A percentile compares a stretch with the other conserved stretches of the same genome.
These are phyloP conservation scores for Salvator merianae DNA, from an alignment of 2,113 vertebrate species.

Conservation along the genomic window DNA sequence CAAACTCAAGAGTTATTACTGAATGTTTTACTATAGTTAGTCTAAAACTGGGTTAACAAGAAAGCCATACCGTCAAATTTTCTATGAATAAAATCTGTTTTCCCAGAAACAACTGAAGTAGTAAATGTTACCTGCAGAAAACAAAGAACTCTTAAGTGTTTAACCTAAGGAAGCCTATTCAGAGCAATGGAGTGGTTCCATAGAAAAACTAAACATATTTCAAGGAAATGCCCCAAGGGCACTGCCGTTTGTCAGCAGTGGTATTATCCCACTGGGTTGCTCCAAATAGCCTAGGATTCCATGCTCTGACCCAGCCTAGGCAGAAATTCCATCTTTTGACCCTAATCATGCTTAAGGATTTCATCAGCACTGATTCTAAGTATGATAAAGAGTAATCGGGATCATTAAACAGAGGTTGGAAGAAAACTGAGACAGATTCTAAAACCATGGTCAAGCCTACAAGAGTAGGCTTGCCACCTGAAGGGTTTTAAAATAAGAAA, in stretches of 20 bases:
- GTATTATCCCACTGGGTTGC: not conserved
- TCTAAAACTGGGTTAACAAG: not conserved
- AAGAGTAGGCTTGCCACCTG: no score
- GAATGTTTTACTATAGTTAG: not conserved
- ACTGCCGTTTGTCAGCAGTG: not conserved
- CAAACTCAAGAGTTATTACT: not conserved
- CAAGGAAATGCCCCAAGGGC: conserved; percentile 7
- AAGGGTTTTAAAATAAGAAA: no score
- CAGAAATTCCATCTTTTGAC: not conserved
- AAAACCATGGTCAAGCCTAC: no score
- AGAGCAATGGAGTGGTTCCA: not conserved
- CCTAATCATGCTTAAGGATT: not conserved
- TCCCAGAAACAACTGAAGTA: not conserved
- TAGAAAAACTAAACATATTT: conserved; percentile 3
- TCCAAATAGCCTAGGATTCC: no score
- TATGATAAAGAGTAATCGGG: not conserved
- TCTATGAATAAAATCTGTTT: not conserved
- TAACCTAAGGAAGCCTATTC: conserved; percentile 42
- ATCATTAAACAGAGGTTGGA: no score
- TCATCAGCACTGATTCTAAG: not conserved
- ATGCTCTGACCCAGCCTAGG: not conserved
- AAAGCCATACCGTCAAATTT: not conserved
- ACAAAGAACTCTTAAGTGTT: not conserved
- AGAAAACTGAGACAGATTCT: no score
- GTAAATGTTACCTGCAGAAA: not conserved